Conservation (phyloP, 2,113 vertebrate species). For the Platichthys flesus region DNA sequence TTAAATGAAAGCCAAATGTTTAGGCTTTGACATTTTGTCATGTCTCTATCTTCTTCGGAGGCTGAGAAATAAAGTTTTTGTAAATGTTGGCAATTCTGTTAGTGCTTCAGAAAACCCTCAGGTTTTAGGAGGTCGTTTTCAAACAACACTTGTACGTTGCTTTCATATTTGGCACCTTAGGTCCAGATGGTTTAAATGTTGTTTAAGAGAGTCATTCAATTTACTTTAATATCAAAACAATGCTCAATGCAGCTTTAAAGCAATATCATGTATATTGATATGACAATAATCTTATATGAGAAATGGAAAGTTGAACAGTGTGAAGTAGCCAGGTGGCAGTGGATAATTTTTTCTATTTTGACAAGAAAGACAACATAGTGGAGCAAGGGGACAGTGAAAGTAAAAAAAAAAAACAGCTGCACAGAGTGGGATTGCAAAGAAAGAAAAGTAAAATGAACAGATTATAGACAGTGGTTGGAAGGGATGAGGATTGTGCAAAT, state of each 20-base stretch:
- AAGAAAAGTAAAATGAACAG: constrained; percentile 5
- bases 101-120: too few species aligned
- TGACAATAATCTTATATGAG: constrained; percentile 8
- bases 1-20: too few species aligned
- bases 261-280: constrained; percentile 1
- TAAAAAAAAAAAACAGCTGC: constrained; percentile 17
- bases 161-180: too few species aligned
- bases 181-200: too few species aligned
- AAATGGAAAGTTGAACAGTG: constrained; percentile 26
- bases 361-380: constrained; percentile 31
- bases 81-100: too few species aligned
- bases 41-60: too few species aligned
- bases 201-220: neutral
- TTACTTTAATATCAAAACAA: constrained; percentile 4
- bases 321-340: constrained; percentile 51
- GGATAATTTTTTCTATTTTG: neutral
- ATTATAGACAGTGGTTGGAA: neutral
- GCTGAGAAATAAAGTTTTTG: too few species aligned
- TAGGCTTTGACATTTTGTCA: too few species aligned
- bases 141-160: too few species aligned
- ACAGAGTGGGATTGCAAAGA: constrained; percentile 29
- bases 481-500: constrained; percentile 5
- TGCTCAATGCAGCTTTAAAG: constrained; percentile 46
- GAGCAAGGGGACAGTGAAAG: constrained; percentile 38
- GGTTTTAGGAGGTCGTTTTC: too few species aligned